These are phyloP conservation scores for Pomatorhinus ruficollis DNA, from an alignment of 2,113 vertebrate genomes.

Conservation along the genomic window DNA sequence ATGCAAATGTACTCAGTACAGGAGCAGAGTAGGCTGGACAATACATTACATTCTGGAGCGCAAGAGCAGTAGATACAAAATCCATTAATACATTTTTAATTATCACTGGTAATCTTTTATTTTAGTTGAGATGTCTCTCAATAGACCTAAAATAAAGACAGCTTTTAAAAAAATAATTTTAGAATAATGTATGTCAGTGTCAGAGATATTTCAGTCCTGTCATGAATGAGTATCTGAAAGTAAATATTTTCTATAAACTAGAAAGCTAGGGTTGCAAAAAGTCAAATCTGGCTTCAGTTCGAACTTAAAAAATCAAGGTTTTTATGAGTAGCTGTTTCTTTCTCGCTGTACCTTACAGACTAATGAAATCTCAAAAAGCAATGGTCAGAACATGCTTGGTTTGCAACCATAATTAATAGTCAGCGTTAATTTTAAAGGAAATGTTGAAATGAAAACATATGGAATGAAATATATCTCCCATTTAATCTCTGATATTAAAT, in stretches of 20 bases:
- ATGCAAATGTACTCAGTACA: neutral
- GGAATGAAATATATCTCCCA: neutral
- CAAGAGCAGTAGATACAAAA: neutral
- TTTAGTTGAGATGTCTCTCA: neutral
- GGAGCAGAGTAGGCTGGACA: neutral
- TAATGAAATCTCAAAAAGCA: neutral
- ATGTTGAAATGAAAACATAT: neutral
- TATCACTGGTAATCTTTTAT: neutral
- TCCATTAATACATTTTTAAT: neutral
- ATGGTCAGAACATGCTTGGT: neutral
- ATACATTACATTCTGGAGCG: neutral
- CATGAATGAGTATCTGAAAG: neutral
- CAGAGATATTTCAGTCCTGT: neutral
- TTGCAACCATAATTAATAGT: neutral
- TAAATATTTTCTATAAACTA: neutral
- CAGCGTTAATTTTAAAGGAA: neutral
- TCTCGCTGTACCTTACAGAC: neutral
- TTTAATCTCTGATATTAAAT: conserved; percentile 19
- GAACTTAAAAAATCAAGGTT: neutral
- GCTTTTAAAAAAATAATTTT: neutral
- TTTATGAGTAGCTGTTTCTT: neutral
- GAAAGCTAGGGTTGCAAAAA: neutral
- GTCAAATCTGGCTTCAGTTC: neutral
- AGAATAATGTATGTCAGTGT: neutral
- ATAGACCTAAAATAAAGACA: neutral